Conservation (phyloP, 2,113 vertebrate species). For the Isurus oxyrinchus region DNA sequence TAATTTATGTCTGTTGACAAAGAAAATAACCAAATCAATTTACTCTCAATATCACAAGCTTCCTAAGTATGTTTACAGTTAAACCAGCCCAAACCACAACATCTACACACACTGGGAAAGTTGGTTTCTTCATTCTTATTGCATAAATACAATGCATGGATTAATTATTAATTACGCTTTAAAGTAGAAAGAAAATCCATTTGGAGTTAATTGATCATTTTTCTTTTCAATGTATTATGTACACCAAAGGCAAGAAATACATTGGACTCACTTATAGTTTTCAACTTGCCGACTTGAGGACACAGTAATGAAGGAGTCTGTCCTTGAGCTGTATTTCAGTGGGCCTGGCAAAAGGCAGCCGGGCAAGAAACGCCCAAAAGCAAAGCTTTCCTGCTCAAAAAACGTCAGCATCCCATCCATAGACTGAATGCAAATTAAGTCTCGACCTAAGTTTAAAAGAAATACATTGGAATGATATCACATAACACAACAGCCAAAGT, state of each 20-base stretch:
- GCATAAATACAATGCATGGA: neutral
- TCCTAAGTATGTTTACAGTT: neutral
- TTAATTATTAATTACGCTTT: neutral
- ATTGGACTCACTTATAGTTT: slow-evolving; percentile 79
- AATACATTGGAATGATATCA: slow-evolving; percentile 31
- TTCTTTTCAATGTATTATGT: neutral
- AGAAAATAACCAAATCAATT: slow-evolving; percentile 38
- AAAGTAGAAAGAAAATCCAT: neutral
- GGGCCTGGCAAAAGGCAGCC: slow-evolving; percentile 90
- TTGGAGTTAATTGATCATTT: slow-evolving; percentile 2
- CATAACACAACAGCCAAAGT: neutral
- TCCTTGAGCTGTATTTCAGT: slow-evolving; percentile 75
- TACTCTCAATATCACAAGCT: slow-evolving; percentile 37
- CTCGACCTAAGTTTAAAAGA: slow-evolving; percentile 67
- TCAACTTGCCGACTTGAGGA: slow-evolving; percentile 84
- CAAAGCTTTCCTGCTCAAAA: slow-evolving; percentile 94
- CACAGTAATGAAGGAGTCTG: slow-evolving; percentile 88
- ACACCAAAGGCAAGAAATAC: neutral
- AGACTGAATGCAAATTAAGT: slow-evolving; percentile 93
- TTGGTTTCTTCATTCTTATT: neutral
- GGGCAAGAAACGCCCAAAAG: slow-evolving; percentile 85
- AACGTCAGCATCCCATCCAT: slow-evolving; percentile 97
- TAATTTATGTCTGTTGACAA: slow-evolving; percentile 30
- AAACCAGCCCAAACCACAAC: slow-evolving; percentile 27
- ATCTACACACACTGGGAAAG: neutral